Conservation (phyloP, 1,140 invertebrate species). For the Drosophila equinoxialis region DNA sequence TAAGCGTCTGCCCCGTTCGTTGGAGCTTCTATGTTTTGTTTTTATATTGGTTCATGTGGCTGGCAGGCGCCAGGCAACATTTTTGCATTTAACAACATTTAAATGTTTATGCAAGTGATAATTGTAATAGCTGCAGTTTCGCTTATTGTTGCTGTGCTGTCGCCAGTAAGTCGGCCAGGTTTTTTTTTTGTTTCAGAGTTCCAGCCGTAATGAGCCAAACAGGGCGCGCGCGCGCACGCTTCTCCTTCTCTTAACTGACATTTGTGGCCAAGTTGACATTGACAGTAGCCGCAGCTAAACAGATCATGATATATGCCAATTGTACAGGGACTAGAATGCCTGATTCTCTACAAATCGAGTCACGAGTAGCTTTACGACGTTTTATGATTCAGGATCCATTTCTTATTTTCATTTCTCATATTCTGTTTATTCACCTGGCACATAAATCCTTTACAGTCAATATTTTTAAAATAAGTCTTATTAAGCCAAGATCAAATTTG, state of each 20-base stretch:
- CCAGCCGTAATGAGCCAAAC: constrained; percentile 57
- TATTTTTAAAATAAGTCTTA: neutral
- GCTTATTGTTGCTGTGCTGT: constrained; percentile 42
- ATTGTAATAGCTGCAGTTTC: constrained; percentile 50
- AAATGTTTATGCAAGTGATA: constrained; percentile 77
- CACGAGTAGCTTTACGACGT: constrained; percentile 31
- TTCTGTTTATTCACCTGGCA: neutral
- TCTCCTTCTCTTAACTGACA: constrained; percentile 43
- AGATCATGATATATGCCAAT: constrained; percentile 61
- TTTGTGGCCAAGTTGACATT: constrained; percentile 61
- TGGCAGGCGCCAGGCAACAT: constrained; percentile 64
- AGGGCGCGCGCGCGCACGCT: constrained; percentile 12
- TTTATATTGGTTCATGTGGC: neutral
- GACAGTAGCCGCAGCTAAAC: constrained; percentile 46
- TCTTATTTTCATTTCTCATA: constrained; percentile 1
- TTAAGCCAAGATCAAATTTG: neutral
- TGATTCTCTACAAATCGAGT: constrained; percentile 41
- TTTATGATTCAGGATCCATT: constrained; percentile 60
- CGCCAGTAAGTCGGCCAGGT: constrained; percentile 59
- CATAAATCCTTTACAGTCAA: neutral
- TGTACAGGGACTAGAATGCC: constrained; percentile 55
- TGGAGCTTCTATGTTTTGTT: constrained; percentile 5
- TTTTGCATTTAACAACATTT: constrained; percentile 67
- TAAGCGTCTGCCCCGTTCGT: constrained; percentile 43
- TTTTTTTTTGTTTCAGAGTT: constrained; percentile 32